phyloP scores from a whole-genome alignment of 2,888 invertebrate species.

The Dryadula phaetusa region DNA sequence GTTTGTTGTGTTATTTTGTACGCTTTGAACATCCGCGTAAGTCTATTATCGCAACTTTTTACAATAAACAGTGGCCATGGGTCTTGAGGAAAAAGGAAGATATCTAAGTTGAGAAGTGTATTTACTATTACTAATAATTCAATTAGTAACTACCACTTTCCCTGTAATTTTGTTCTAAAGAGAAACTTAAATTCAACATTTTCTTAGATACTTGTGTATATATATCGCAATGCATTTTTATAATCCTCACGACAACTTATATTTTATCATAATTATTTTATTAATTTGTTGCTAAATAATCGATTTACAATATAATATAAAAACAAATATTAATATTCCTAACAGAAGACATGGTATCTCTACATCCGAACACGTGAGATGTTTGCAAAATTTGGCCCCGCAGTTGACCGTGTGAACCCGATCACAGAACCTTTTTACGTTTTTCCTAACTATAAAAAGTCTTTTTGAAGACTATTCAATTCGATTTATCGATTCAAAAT shows the following conservation, averaged over 20 bases:
- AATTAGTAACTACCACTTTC: background rate
- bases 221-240: background rate
- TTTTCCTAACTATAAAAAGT: slow-evolving; percentile 58
- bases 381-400: slow-evolving; percentile 66
- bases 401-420: slow-evolving; percentile 71
- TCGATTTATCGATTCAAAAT: slow-evolving; percentile 51
- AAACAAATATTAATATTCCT: background rate
- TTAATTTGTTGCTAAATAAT: too few species aligned
- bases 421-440: slow-evolving; percentile 62
- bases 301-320: background rate
- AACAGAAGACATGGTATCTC: slow-evolving; percentile 53
- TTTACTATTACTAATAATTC: too few species aligned
- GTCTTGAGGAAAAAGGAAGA: background rate
- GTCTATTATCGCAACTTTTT: slow-evolving; percentile 76
- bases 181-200: background rate
- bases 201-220: background rate
- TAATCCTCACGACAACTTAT: background rate
- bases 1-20: slow-evolving; percentile 80
- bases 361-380: slow-evolving; percentile 65
- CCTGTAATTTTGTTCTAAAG: background rate
- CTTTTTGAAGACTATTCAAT: slow-evolving; percentile 55
- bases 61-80: slow-evolving; percentile 59
- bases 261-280: background rate
- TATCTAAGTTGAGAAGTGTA: too few species aligned
- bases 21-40: slow-evolving; percentile 76